Base-by-base conservation (phyloP, 1,140 invertebrate species). In the Pseudomyrmex sp. region DNA sequence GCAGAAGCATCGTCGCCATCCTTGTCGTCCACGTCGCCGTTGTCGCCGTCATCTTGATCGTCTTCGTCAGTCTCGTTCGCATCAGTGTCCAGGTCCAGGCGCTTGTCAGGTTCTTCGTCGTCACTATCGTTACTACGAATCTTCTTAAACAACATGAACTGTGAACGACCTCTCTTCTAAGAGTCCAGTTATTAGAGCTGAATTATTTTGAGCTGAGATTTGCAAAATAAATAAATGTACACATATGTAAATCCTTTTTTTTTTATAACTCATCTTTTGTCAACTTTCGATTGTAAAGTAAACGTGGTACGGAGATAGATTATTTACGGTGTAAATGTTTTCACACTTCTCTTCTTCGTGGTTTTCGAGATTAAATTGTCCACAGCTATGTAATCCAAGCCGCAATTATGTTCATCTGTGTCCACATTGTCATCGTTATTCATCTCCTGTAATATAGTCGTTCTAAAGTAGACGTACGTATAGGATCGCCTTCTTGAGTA, bases 1-100 rank as follows among this genome's bases (percentile, higher is more conserved):
- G 92, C 92, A 93, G 91, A 91, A 92, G 91, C 91, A 89, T 91
- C 92, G 91, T 89, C 91, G 91, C 88, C 89, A 82, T 88, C 86
- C 80, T 86, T 87, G 86, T 85, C 89, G 84, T 72, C 63, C 54
- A 59, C 74, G 10, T 72, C 83, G 82, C 87, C 90, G 75, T 77
- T 88, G 80, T 87, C 79, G 77, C 59, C 83, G 76, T 77, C 83
- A 35, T 86, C 70, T 69, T 83, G 15, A 62, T 73, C 73, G 56
- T 61, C 69, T 50, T 77, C 66, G 61, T 52, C 35, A 69, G 12
- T 73, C 59, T 62, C 23, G 62, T 23, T 26, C 23, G 23, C 46
- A 44, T 26, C 62, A 58, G 35, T 26, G 65, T 82, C 70, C 48
- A 35, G 26, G 26, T 82, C 50, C 58, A 61, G 56, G 8, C 26